phyloP scores from a whole-genome alignment of 2,888 invertebrate genomes.

The Tuberolachnus salignus region DNA sequence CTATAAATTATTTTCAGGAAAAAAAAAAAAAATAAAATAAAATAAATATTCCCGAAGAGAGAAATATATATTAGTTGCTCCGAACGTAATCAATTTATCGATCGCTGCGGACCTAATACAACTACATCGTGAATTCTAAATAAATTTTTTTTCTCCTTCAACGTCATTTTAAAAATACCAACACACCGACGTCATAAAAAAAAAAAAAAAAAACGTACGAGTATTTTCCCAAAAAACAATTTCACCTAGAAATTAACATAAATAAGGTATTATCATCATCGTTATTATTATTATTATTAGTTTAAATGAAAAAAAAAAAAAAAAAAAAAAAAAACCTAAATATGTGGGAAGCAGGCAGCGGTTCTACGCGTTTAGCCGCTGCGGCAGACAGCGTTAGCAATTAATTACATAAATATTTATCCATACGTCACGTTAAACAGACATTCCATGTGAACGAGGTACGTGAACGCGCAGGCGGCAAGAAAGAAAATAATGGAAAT shows the following conservation, averaged over 20 bases:
- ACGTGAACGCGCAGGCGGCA: background rate
- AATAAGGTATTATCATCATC: conserved; percentile 12
- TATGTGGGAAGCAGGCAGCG: no score
- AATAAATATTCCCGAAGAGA: background rate
- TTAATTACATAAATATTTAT: conserved; percentile 29
- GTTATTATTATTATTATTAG: background rate
- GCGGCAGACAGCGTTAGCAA: background rate
- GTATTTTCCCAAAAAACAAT: no score
- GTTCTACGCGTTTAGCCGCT: no score
- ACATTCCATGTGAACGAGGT: background rate
- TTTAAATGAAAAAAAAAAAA: background rate
- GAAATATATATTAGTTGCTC: conserved; percentile 22
- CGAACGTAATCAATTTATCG: conserved; percentile 26
- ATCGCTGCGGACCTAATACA: background rate
- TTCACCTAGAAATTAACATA: conserved; percentile 19
- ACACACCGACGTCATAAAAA: background rate
- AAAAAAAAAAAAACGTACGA: no score
- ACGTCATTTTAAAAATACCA: conserved; percentile 1
- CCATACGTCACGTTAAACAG: background rate
- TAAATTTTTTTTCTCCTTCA: background rate
- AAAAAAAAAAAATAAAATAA: no score
- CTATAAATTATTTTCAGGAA: conserved; percentile 22
- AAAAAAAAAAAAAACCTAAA: background rate
- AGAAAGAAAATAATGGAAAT: background rate
- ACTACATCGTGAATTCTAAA: background rate